These are phyloP conservation scores for Istiophorus platypterus DNA, from an alignment of 2,113 vertebrate genomes.

Conservation along the genomic window DNA sequence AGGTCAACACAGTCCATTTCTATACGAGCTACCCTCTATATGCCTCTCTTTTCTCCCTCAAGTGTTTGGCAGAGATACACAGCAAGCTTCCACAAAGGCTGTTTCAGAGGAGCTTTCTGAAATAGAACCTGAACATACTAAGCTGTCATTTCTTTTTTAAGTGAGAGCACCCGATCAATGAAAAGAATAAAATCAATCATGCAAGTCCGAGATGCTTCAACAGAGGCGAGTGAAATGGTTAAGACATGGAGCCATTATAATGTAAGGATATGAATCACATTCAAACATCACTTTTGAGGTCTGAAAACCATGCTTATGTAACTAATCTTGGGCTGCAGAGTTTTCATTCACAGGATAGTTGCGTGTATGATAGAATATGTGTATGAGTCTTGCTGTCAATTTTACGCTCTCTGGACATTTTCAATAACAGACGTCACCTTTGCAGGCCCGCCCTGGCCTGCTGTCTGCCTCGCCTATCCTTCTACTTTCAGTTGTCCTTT, in stretches of 20 bases:
- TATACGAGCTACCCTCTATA: slow-evolving; percentile 42
- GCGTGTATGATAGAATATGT: slow-evolving; percentile 16
- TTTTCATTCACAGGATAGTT: not conserved
- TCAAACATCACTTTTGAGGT: not conserved
- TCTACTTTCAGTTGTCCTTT: too few relatives aligned
- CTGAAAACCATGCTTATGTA: not conserved
- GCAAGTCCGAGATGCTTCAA: not conserved
- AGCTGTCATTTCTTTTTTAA: slow-evolving; percentile 10
- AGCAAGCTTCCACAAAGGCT: slow-evolving; percentile 19
- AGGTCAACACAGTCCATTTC: slow-evolving; percentile 60
- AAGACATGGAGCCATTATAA: slow-evolving; percentile 1
- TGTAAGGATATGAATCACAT: not conserved
- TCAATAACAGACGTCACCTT: slow-evolving; percentile 51
- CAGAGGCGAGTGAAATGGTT: not conserved
- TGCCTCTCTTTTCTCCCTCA: slow-evolving; percentile 29
- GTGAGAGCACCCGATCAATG: not conserved
- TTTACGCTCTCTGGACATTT: slow-evolving; percentile 21
- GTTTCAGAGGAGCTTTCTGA: not conserved
- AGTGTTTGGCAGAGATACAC: slow-evolving; percentile 32
- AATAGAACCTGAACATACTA: not conserved
- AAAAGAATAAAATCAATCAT: not conserved
- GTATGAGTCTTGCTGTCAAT: slow-evolving; percentile 14
- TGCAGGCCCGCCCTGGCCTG: not conserved
- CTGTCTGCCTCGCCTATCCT: too few relatives aligned
- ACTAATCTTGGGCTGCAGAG: slow-evolving; percentile 19